Conservation (phyloP, 2,888 invertebrate species). For the Tuta absoluta region DNA sequence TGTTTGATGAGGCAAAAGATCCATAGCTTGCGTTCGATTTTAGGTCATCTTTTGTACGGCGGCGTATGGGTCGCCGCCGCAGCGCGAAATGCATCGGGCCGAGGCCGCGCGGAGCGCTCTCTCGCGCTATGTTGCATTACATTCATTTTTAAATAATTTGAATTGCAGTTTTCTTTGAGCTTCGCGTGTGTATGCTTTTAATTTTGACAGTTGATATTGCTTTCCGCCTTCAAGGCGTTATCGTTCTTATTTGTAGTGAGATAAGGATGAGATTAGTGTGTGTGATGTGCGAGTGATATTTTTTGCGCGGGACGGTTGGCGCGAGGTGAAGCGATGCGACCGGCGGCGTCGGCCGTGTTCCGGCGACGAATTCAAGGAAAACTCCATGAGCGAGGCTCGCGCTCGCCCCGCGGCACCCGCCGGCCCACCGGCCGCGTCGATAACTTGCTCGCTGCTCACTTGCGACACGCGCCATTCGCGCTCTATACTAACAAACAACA, state of each 20-base stretch:
- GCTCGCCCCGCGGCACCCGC: slow-evolving; percentile 53
- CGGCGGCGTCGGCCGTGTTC: slow-evolving; percentile 51
- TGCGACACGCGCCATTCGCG: slow-evolving; percentile 29
- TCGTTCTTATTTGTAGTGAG: slow-evolving; percentile 55
- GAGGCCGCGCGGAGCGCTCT: slow-evolving; percentile 75
- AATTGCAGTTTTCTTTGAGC: slow-evolving; percentile 74
- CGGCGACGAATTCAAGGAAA: slow-evolving; percentile 70
- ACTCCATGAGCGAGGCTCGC: slow-evolving; percentile 55
- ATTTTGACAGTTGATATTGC: slow-evolving; percentile 82
- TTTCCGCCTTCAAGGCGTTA: slow-evolving; percentile 58
- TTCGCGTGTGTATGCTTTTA: slow-evolving; percentile 74
- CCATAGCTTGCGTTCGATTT: slow-evolving; percentile 74
- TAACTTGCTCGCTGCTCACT: slow-evolving; percentile 40
- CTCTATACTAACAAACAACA: slow-evolving; percentile 33
- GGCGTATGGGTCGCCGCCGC: slow-evolving; percentile 71
- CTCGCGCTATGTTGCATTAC: slow-evolving; percentile 67
- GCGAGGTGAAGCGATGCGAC: slow-evolving; percentile 59
- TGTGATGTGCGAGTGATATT: slow-evolving; percentile 56
- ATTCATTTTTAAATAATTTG: slow-evolving; percentile 71
- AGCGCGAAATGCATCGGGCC: slow-evolving; percentile 77
- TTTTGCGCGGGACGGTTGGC: slow-evolving; percentile 77
- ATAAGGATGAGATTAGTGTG: slow-evolving; percentile 70
- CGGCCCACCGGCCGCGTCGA: slow-evolving; percentile 54
- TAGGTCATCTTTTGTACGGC: slow-evolving; percentile 80
- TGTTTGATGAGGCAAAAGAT: slow-evolving; percentile 52